Evolutionary conservation across 2,888 invertebrate genomes (phyloP), one percentile per base, ranked within the genome.

Genomic region (Ptychoptera contaminata): DNA sequence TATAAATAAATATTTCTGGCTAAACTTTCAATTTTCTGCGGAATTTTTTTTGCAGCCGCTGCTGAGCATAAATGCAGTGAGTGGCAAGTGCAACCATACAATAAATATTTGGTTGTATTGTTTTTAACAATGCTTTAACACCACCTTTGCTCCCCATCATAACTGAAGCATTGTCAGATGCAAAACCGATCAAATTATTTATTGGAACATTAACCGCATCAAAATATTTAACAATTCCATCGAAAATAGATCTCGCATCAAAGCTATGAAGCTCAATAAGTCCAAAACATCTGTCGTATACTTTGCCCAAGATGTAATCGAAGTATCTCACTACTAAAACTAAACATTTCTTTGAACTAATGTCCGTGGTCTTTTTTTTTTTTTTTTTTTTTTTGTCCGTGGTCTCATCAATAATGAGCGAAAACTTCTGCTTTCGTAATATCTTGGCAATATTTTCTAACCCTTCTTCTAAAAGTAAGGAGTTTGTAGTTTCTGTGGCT

Each of bases 11-110:
- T 47, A 36, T 51, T 51, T 40, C 52, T 49, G 10, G 51, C 49
- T 12, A 57, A 48, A 30, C 46, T 40, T 48, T 57, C 56, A 12
- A 55, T 12, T 43, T 45, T 32, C 41, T 37, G 44, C 16, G 55
- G 56, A 34, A 57, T 40, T 49, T 52, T 52, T 42, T 49, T 47
- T 16, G 52, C 48, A 32, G 56, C 57, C 35, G 49, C 50, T 10
- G 56, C 55, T 32, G 55, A 44, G 36, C 54, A 55, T 16, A 56
- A 45, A 47, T 54, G 49, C 15, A 53, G 44, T 6, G 53, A 53
- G 47, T 56, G 57, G 39, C 55, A 58, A n/a, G 51, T 49, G 48
- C 56, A 56, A 39, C 52, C 23, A 53, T 44, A 1, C 54, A 51
- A 50, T 52, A 55, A 36, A 56, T 43, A 42, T 52, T 36, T 11